Conservation (phyloP, 2,888 invertebrate genomes). For the Drosophila ezoana region DNA sequence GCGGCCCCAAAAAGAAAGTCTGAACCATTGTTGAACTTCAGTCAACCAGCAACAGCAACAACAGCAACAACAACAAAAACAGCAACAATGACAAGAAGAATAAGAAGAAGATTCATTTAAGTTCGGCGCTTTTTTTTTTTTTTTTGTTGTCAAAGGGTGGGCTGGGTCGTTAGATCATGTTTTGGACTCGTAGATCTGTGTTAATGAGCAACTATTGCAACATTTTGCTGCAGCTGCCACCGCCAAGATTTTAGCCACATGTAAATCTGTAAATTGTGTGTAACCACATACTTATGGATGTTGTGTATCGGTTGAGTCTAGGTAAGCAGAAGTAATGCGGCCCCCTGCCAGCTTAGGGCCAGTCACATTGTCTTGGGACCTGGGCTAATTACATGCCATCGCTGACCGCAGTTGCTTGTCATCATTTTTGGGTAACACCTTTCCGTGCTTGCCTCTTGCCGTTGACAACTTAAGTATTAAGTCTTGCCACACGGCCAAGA, state of each 20-base stretch:
- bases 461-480: constrained; percentile 54
- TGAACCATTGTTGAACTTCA: constrained; percentile 53
- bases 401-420: constrained; percentile 41
- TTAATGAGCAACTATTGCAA: constrained; percentile 52
- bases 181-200: constrained; percentile 18
- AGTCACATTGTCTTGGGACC: constrained; percentile 9
- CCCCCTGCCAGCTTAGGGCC: constrained; percentile 21
- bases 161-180: constrained; percentile 40
- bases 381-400: constrained; percentile 47
- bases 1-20: constrained; percentile 55
- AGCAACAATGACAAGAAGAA: not conserved
- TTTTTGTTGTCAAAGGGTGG: constrained; percentile 4
- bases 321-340: constrained; percentile 36
- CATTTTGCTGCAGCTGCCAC: constrained; percentile 40
- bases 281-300: constrained; percentile 25
- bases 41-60: constrained; percentile 12
- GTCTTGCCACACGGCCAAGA: constrained; percentile 14
- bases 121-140: constrained; percentile 21
- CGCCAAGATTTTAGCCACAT: constrained; percentile 22
- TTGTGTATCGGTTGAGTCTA: constrained; percentile 12
- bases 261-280: constrained; percentile 33
- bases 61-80: not conserved
- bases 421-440: constrained; percentile 54
- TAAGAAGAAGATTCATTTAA: constrained; percentile 17
- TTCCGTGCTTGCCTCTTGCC: constrained; percentile 24